phyloP scores from a whole-genome alignment of 2,797 vertebrate genomes.

The Enteromius trimaculatus region DNA sequence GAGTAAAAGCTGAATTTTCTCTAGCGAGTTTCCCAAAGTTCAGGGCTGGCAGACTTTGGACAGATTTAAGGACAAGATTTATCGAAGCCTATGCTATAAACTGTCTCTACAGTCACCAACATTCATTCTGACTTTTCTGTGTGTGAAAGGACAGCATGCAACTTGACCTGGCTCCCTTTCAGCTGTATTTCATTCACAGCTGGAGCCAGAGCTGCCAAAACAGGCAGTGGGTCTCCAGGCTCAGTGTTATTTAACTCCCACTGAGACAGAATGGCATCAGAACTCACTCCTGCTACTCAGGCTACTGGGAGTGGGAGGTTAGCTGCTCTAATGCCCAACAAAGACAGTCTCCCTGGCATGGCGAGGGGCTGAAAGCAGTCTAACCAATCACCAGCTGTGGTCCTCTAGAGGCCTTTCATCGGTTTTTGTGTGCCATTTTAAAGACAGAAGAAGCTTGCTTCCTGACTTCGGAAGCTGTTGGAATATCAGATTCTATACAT shows the following conservation, averaged over 20 bases:
- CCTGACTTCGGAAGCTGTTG: constrained; percentile 45
- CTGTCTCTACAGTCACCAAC: constrained; percentile 3
- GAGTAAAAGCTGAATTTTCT: neutral
- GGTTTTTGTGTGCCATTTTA: constrained; percentile 43
- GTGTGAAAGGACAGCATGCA: constrained; percentile 37
- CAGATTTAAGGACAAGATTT: constrained; percentile 8
- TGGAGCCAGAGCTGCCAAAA: constrained; percentile 58
- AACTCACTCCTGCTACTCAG: constrained; percentile 59
- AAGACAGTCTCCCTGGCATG: constrained; percentile 35
- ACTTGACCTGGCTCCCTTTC: constrained; percentile 39
- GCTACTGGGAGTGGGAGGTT: constrained; percentile 20
- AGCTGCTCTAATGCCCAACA: constrained; percentile 28
- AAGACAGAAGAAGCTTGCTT: constrained; percentile 47
- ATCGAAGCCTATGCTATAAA: constrained; percentile 15
- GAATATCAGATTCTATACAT: constrained; percentile 22
- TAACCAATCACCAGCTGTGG: constrained; percentile 44
- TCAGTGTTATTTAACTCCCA: constrained; percentile 63
- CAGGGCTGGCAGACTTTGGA: constrained; percentile 1
- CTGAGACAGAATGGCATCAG: constrained; percentile 65
- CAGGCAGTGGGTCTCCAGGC: constrained; percentile 61
- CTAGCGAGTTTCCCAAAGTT: constrained; percentile 7
- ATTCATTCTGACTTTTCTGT: constrained; percentile 8
- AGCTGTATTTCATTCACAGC: constrained; percentile 58
- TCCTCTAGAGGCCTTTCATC: constrained; percentile 55
- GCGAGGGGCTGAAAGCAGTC: constrained; percentile 24